A percentile compares a stretch with the other conserved stretches of the same genome.
Conservation (phyloP, 2,113 vertebrate genomes). For the Crocuta crocuta region DNA sequence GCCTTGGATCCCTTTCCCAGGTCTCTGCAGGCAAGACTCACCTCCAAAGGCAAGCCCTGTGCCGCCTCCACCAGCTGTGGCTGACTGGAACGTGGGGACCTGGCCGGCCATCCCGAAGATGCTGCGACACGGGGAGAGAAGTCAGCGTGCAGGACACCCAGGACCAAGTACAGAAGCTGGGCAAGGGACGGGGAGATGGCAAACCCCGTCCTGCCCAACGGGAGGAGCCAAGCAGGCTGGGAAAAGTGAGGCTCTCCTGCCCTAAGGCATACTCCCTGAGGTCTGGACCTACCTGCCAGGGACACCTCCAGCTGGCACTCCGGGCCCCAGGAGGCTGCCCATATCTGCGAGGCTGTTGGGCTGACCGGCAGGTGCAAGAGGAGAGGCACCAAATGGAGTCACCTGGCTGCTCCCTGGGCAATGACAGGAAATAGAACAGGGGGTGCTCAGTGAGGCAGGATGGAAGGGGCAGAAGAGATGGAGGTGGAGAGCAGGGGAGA, state of each 20-base stretch:
- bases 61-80: background rate
- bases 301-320: constrained; percentile 61
- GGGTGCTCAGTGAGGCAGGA: background rate
- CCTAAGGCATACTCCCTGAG: accelerated
- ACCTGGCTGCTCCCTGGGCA: constrained; percentile 74
- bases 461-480: background rate
- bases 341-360: constrained; percentile 86
- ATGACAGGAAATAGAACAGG: background rate
- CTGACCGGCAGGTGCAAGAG: constrained; percentile 72
- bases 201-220: background rate
- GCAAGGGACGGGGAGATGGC: background rate
- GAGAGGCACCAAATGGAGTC: constrained; percentile 64
- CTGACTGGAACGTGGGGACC: constrained; percentile 53
- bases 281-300: constrained; percentile 77
- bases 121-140: constrained; percentile 62
- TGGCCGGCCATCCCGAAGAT: constrained; percentile 78
- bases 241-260: background rate
- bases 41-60: constrained; percentile 78
- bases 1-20: background rate
- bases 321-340: constrained; percentile 85
- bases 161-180: background rate
- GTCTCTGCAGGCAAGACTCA: constrained; percentile 47
- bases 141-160: background rate
- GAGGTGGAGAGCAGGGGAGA: background rate
- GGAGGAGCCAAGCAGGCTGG: background rate